Conservation (phyloP, 2,797 vertebrate genomes). For the Sebastes variabilis region DNA sequence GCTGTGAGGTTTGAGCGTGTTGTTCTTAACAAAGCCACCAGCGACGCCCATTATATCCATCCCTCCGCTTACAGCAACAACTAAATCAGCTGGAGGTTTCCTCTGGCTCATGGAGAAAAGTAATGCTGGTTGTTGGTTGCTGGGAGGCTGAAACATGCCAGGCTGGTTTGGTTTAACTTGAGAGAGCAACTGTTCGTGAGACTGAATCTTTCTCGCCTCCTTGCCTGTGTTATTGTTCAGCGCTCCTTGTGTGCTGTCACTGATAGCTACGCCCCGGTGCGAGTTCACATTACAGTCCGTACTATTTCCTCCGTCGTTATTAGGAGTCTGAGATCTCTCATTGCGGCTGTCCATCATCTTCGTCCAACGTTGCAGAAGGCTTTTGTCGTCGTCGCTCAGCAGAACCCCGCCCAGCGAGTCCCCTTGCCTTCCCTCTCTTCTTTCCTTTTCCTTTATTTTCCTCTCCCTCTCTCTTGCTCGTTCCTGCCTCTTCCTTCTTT, state of each 20-base stretch:
- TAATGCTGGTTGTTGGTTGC: conserved; percentile 56
- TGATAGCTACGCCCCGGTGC: neutral
- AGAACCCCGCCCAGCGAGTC: conserved; percentile 88
- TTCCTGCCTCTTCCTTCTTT: conserved; percentile 89
- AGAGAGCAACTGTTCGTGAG: conserved; percentile 64
- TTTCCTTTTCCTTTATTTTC: conserved; percentile 89
- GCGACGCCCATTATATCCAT: conserved; percentile 65
- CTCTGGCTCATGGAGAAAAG: conserved; percentile 71
- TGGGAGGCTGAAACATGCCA: conserved; percentile 67
- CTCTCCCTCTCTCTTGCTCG: conserved; percentile 89
- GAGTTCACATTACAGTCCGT: conserved; percentile 63
- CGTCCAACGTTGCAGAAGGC: conserved; percentile 91
- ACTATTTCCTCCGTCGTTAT: conserved; percentile 51
- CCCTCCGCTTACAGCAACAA: conserved; percentile 61
- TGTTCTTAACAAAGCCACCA: conserved; percentile 72
- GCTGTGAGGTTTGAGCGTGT: conserved; percentile 66
- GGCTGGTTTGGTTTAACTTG: conserved; percentile 68
- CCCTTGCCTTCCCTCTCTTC: conserved; percentile 83
- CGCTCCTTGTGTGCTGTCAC: conserved; percentile 51
- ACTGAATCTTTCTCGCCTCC: conserved; percentile 57
- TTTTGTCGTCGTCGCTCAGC: conserved; percentile 92
- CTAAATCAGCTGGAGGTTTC: conserved; percentile 69
- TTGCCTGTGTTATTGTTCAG: conserved; percentile 59
- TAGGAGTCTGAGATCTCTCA: conserved; percentile 70
- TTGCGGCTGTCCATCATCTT: conserved; percentile 86